Conservation (phyloP, 2,113 vertebrate genomes). For the Colinus virginianus region DNA sequence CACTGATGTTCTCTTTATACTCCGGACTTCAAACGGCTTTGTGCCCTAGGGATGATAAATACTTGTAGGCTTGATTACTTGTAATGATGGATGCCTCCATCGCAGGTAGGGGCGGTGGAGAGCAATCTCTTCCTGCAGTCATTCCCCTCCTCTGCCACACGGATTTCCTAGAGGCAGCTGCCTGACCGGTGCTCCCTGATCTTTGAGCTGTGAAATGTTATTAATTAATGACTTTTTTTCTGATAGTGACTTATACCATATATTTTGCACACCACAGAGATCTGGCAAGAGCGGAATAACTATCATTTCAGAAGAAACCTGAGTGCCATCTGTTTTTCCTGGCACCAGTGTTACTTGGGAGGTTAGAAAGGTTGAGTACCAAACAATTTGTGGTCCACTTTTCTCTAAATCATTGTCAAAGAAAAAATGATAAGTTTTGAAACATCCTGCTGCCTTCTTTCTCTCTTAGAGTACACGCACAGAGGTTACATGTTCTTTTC, state of each 20-base stretch:
- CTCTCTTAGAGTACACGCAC: not conserved
- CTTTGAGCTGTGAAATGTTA: not conserved
- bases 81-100: constrained; percentile 16
- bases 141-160: not conserved
- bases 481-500: constrained; percentile 40
- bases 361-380: constrained; percentile 41
- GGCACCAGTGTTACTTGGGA: not conserved
- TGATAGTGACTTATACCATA: constrained; percentile 17
- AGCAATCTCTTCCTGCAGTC: not conserved
- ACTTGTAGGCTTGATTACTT: constrained; percentile 46
- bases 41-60: constrained; percentile 48
- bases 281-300: not conserved
- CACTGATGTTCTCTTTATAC: constrained; percentile 49
- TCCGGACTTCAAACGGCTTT: constrained; percentile 45
- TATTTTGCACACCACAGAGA: constrained; percentile 13
- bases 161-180: not conserved
- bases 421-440: constrained; percentile 26
- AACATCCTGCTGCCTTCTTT: not conserved
- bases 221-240: constrained; percentile 61
- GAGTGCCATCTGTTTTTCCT: constrained; percentile 54
- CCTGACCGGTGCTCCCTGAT: not conserved
- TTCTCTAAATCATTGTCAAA: constrained; percentile 42
- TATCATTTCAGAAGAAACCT: constrained; percentile 24
- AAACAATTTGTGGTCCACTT: constrained; percentile 43
- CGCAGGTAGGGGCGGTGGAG: not conserved